phyloP scores from a whole-genome alignment of 2,888 invertebrate genomes.

The Phalangium opilio region DNA sequence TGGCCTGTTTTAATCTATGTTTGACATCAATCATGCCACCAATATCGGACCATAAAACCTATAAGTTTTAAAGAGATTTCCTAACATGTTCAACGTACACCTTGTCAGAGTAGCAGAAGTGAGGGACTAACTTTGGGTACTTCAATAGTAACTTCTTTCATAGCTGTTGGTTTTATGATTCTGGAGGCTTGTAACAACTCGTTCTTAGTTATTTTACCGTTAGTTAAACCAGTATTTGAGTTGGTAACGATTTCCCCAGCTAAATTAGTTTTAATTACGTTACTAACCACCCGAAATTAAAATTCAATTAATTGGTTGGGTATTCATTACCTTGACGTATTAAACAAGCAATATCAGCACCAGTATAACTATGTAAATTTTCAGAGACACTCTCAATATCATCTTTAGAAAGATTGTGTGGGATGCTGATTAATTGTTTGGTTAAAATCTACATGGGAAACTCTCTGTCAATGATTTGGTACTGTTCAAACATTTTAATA shows the following conservation, averaged over 20 bases:
- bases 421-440: constrained; percentile 43
- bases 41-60: constrained; percentile 71
- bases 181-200: constrained; percentile 26
- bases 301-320: constrained; percentile 32
- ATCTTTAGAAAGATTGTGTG: constrained; percentile 39
- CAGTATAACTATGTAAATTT: constrained; percentile 75
- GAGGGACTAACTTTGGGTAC: constrained; percentile 51
- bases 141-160: constrained; percentile 75
- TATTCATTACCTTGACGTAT: constrained; percentile 57
- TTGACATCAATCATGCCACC: constrained; percentile 81
- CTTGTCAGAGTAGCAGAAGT: background rate
- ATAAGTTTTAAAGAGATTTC: background rate
- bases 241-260: too few relatives aligned
- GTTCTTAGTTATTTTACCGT: constrained; percentile 8
- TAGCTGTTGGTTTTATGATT: constrained; percentile 65
- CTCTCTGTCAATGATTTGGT: too few relatives aligned
- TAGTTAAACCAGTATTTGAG: background rate
- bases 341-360: constrained; percentile 71
- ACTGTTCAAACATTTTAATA: too few relatives aligned
- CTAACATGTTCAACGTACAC: background rate
- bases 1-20: constrained; percentile 65
- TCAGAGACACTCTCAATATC: constrained; percentile 48
- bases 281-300: too few relatives aligned
- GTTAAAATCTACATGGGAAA: constrained; percentile 44
- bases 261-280: background rate